Conservation (phyloP, 2,113 vertebrate genomes). For the Mus pahari region DNA sequence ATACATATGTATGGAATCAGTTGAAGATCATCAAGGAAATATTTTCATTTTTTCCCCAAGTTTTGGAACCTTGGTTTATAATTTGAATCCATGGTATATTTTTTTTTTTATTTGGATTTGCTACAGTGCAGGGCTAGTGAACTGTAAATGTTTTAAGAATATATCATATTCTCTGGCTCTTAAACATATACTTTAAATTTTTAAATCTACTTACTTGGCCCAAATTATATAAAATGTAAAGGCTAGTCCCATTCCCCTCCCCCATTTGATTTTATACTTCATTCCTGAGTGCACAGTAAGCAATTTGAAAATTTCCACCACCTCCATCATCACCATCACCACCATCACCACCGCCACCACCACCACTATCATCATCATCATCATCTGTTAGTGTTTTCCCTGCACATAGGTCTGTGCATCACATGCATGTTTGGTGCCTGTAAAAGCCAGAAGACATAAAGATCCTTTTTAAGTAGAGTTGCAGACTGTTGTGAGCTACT, state of each 20-base stretch:
- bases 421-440: background rate
- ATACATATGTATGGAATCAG: background rate
- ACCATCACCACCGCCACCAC: background rate
- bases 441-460: background rate
- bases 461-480: background rate
- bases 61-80: constrained; percentile 21
- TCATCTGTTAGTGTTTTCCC: background rate
- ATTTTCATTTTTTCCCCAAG: background rate
- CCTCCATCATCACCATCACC: too few species aligned
- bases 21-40: background rate
- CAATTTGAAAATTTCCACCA: background rate
- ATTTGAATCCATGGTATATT: background rate
- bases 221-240: constrained; percentile 10
- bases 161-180: background rate
- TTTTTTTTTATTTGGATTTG: background rate
- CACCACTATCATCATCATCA: background rate
- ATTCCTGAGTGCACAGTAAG: background rate
- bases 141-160: background rate
- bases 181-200: background rate
- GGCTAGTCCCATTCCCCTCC: background rate
- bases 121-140: background rate
- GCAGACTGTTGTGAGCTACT: background rate
- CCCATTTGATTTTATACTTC: background rate
- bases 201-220: background rate
- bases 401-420: background rate